phyloP scores from a whole-genome alignment of 2,888 invertebrate genomes.

The Pachliopta kotzebuea region DNA sequence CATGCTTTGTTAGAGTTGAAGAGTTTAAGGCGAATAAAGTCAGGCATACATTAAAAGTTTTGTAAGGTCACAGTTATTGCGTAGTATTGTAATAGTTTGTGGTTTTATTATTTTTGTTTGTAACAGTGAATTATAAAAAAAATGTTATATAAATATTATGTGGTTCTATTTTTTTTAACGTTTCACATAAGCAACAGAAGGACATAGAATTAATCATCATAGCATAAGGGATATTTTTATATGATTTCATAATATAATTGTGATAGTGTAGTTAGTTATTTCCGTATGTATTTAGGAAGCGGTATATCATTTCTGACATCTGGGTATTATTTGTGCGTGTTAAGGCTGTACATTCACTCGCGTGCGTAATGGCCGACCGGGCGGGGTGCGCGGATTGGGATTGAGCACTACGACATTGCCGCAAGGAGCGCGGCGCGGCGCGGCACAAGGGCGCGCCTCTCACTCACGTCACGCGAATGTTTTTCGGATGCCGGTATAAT shows the following conservation, averaged over 20 bases:
- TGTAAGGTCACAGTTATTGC: not conserved
- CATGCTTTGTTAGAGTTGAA: not conserved
- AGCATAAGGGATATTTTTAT: not conserved
- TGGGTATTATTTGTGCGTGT: constrained; percentile 28
- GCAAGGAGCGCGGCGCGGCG: constrained; percentile 60
- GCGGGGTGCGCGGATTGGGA: constrained; percentile 44
- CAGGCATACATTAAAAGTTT: not conserved
- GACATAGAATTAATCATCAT: not conserved
- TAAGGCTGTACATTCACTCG: constrained; percentile 64
- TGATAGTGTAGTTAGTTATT: not conserved
- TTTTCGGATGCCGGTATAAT: constrained; percentile 61
- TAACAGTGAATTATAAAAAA: not conserved
- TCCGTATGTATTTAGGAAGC: constrained; percentile 1
- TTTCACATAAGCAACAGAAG: too few relatives aligned
- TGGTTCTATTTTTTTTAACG: not conserved
- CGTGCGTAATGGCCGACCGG: constrained; percentile 48
- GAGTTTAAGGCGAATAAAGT: not conserved
- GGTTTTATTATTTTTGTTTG: not conserved
- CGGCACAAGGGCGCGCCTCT: constrained; percentile 74
- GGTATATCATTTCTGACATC: constrained; percentile 23
- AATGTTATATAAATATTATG: not conserved
- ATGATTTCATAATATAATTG: too few relatives aligned
- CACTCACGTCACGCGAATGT: constrained; percentile 62
- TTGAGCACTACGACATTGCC: constrained; percentile 63
- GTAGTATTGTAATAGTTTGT: not conserved